Percentiles rank a stretch among this genome's conserved stretches.
Evolutionary conservation across 2,888 invertebrate species (phyloP).

Genomic region (Panopea generosa): DNA sequence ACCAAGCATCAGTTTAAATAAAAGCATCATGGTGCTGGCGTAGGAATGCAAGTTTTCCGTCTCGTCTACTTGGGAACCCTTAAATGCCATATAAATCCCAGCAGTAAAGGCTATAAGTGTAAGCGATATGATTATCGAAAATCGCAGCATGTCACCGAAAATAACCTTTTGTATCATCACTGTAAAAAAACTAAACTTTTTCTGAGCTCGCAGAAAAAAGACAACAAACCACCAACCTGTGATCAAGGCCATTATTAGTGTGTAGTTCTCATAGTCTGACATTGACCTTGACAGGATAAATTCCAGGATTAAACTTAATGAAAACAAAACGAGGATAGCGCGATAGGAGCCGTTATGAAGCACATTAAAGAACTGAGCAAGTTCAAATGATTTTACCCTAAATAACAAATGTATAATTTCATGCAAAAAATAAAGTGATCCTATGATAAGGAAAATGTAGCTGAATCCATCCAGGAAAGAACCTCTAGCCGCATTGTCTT

Average conservation of each 20-base stretch:
- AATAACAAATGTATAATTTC: conserved; percentile 41
- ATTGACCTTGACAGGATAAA: conserved; percentile 44
- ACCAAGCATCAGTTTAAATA: conserved; percentile 77
- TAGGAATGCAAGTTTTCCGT: conserved; percentile 59
- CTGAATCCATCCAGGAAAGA: conserved; percentile 50
- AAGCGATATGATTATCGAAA: conserved; percentile 67
- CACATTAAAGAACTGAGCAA: conserved; percentile 49
- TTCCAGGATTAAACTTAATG: conserved; percentile 64
- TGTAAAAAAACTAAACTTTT: conserved; percentile 76
- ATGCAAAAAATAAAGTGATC: conserved; percentile 51
- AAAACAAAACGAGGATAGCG: conserved; percentile 62
- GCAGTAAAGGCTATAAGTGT: conserved; percentile 72
- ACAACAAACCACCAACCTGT: conserved; percentile 75
- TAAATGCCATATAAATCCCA: conserved; percentile 71
- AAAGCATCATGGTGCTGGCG: conserved; percentile 66
- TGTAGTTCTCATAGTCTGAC: conserved; percentile 54
- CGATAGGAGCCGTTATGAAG: conserved; percentile 56
- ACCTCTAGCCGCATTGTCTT: neutral
- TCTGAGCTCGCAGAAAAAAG: conserved; percentile 71
- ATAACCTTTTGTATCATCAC: conserved; percentile 76
- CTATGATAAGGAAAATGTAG: conserved; percentile 50
- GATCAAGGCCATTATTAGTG: conserved; percentile 68
- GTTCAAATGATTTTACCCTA: conserved; percentile 43
- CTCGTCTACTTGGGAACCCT: conserved; percentile 37
- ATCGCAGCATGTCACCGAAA: conserved; percentile 68